Evolutionary conservation across 2,888 invertebrate species (phyloP).

Genomic region (Phlogophora meticulosa): DNA sequence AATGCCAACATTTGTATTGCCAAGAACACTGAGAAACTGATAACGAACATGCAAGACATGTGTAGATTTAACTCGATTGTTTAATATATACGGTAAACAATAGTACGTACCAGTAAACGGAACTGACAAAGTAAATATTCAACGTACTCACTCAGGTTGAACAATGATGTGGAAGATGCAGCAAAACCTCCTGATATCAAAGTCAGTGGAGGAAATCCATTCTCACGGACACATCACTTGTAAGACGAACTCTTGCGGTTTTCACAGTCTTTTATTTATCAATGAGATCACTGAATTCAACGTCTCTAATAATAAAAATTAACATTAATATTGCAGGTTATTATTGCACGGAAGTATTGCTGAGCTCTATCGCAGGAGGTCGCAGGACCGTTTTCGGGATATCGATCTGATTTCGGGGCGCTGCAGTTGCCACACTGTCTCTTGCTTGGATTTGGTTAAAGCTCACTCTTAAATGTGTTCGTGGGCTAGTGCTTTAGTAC

Average conservation of each 20-base stretch:
- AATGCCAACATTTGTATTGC: slow-evolving; percentile 34
- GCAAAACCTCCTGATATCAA: slow-evolving; percentile 75
- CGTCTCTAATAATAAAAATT: slow-evolving; percentile 56
- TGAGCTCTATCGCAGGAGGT: slow-evolving; percentile 74
- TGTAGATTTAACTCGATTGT: slow-evolving; percentile 38
- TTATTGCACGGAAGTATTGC: slow-evolving; percentile 85
- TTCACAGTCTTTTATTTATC: slow-evolving; percentile 60
- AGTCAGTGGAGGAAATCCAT: slow-evolving; percentile 85
- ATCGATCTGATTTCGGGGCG: slow-evolving; percentile 80
- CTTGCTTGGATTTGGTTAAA: slow-evolving; percentile 59
- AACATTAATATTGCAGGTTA: slow-evolving; percentile 79
- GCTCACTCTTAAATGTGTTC: slow-evolving; percentile 55
- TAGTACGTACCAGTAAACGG: slow-evolving; percentile 62
- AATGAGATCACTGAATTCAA: slow-evolving; percentile 62
- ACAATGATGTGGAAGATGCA: slow-evolving; percentile 75
- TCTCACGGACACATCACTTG: slow-evolving; percentile 82
- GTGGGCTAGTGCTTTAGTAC: slow-evolving; percentile 49
- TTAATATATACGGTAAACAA: slow-evolving; percentile 66
- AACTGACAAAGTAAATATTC: slow-evolving; percentile 72
- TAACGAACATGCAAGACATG: slow-evolving; percentile 58
- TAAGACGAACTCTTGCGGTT: slow-evolving; percentile 74
- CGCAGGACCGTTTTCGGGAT: slow-evolving; percentile 81
- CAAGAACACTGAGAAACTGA: slow-evolving; percentile 54
- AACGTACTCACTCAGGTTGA: slow-evolving; percentile 73
- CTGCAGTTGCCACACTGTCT: slow-evolving; percentile 69